A percentile compares a stretch with the other conserved stretches of the same genome.
Evolutionary conservation across 2,888 invertebrate species (phyloP).

Genomic region (Diaphora mendica): DNA sequence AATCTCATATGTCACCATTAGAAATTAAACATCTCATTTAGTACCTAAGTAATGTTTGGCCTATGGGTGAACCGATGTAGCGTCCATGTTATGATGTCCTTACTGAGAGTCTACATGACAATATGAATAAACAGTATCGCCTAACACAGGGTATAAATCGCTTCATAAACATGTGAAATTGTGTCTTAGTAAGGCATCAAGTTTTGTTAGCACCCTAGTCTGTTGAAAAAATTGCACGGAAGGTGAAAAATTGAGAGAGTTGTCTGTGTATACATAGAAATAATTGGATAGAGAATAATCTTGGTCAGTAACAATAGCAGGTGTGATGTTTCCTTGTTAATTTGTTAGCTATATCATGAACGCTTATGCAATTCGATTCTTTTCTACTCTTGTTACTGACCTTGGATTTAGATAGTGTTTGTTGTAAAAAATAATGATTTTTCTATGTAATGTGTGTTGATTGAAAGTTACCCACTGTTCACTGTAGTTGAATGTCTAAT

Average conservation of each 20-base stretch:
- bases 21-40: conserved; percentile 55
- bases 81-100: conserved; percentile 58
- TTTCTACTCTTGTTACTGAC: conserved; percentile 33
- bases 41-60: conserved; percentile 60
- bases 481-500: background rate
- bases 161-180: conserved; percentile 45
- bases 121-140: conserved; percentile 62
- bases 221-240: conserved; percentile 9
- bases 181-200: conserved; percentile 57
- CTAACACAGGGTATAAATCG: conserved; percentile 64
- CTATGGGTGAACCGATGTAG: conserved; percentile 58
- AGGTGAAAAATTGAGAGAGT: conserved; percentile 31
- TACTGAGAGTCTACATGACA: conserved; percentile 59
- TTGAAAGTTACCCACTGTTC: background rate
- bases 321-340: conserved; percentile 10
- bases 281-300: conserved; percentile 43
- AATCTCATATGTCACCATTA: conserved; percentile 49
- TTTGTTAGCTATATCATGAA: conserved; percentile 1
- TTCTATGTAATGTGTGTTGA: conserved; percentile 29
- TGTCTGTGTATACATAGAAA: conserved; percentile 48
- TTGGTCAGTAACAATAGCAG: conserved; percentile 26
- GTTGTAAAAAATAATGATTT: conserved; percentile 31
- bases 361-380: conserved; percentile 1
- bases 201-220: conserved; percentile 27
- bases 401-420: conserved; percentile 25